Percentiles rank a stretch among this genome's conserved stretches.
phyloP scores from a whole-genome alignment of 2,797 vertebrate species.

The Pipistrellus nathusii region DNA sequence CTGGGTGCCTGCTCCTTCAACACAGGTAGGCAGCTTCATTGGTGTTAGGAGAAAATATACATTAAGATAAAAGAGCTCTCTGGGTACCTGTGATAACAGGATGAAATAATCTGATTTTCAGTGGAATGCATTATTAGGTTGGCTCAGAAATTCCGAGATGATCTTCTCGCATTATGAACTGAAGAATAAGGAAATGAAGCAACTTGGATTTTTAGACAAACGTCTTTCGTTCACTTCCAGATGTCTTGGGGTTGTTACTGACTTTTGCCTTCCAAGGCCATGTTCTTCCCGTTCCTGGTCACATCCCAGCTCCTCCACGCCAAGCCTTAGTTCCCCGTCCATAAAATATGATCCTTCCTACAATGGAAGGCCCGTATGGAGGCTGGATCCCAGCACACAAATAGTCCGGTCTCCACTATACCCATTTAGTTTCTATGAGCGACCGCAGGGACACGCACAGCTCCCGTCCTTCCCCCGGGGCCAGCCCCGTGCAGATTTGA shows the following conservation, averaged over 20 bases:
- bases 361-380: accelerated
- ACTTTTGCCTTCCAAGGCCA: not conserved
- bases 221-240: not conserved
- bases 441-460: accelerated
- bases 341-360: not conserved
- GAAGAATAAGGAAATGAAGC: constrained; percentile 13
- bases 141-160: constrained; percentile 46
- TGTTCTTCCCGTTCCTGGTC: not conserved
- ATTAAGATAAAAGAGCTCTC: constrained; percentile 39
- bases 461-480: accelerated
- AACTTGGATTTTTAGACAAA: constrained; percentile 10
- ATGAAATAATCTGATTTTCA: constrained; percentile 58
- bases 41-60: constrained; percentile 34
- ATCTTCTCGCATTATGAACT: not conserved
- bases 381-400: accelerated
- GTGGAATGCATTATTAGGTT: constrained; percentile 9
- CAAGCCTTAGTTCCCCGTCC: not conserved
- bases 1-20: not conserved
- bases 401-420: accelerated
- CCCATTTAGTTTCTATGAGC: accelerated
- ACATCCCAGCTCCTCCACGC: not conserved
- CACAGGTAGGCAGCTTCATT: not conserved
- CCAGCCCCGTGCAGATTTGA: not conserved
- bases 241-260: not conserved
- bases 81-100: not conserved